Evolutionary conservation across 64 coral and sea anemone species (phyloP).

Genomic region (Dendrophyllia cribrosa): DNA sequence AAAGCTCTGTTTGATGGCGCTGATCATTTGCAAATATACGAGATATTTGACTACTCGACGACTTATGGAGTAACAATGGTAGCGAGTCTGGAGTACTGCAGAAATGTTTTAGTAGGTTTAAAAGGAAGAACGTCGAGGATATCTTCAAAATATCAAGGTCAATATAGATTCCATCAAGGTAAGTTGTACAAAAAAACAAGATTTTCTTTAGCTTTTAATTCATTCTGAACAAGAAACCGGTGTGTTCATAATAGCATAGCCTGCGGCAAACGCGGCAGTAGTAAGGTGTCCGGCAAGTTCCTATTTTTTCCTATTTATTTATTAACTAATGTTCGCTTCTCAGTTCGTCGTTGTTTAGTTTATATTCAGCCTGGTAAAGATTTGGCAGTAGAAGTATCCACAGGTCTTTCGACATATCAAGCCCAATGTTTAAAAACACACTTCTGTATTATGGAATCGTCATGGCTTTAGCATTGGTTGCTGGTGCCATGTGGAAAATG

Average conservation of each 20-base stretch:
- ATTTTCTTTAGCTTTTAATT: too few species aligned
- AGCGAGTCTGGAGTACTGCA: neutral
- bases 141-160: neutral
- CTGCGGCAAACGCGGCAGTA: too few species aligned
- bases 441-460: neutral
- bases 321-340: neutral
- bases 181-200: neutral
- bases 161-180: constrained; percentile 4
- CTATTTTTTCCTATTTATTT: neutral
- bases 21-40: neutral
- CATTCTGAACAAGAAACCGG: too few species aligned
- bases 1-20: constrained; percentile 77
- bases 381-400: constrained; percentile 27
- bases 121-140: neutral
- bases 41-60: neutral
- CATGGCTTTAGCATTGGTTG: neutral
- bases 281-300: too few species aligned
- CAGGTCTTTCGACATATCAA: constrained; percentile 32
- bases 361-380: neutral
- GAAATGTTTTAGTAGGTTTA: neutral
- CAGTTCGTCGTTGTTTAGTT: neutral
- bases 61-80: neutral
- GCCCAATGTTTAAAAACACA: neutral
- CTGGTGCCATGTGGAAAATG: constrained; percentile 31
- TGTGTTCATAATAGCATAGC: too few species aligned